A percentile compares a stretch with the other conserved stretches of the same genome.
These are phyloP conservation scores for Venustaconcha ellipsiformis DNA, from an alignment of 1,140 invertebrate species.

Conservation along the genomic window DNA sequence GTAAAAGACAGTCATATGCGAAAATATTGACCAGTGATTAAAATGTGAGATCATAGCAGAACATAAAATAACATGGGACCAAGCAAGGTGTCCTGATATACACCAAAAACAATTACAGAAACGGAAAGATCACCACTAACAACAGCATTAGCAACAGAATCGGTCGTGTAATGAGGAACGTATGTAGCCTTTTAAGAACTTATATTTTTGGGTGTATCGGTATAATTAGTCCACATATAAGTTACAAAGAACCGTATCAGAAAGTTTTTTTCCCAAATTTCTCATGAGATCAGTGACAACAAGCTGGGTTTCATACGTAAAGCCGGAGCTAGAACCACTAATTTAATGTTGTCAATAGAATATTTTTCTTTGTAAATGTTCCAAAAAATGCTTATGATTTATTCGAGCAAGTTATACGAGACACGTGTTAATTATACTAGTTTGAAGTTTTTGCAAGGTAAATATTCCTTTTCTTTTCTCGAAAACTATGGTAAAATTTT, in stretches of 20 bases:
- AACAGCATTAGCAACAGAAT: slow-evolving; percentile 28
- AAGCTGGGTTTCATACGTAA: slow-evolving; percentile 32
- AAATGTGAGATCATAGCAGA: slow-evolving; percentile 33
- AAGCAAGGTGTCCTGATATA: slow-evolving; percentile 32
- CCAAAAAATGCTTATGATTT: slow-evolving; percentile 32
- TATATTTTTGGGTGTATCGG: slow-evolving; percentile 31
- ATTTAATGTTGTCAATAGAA: slow-evolving; percentile 23
- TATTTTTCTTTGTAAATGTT: slow-evolving; percentile 32
- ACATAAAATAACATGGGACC: slow-evolving; percentile 25
- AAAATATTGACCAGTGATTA: slow-evolving; percentile 27
- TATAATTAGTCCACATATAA: slow-evolving; percentile 36
- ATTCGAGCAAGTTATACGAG: slow-evolving; percentile 35
- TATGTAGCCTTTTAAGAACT: slow-evolving; percentile 21
- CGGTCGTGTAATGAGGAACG: slow-evolving; percentile 30
- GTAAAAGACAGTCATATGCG: slow-evolving; percentile 37
- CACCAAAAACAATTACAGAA: slow-evolving; percentile 28
- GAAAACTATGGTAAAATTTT: too few species aligned
- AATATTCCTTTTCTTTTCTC: slow-evolving; percentile 19
- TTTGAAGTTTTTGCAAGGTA: slow-evolving; percentile 24
- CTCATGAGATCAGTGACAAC: slow-evolving; percentile 24
- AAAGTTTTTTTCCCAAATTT: slow-evolving; percentile 14
- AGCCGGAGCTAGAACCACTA: slow-evolving; percentile 31
- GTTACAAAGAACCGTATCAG: slow-evolving; percentile 32
- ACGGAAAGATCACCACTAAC: slow-evolving; percentile 24
- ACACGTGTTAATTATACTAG: slow-evolving; percentile 23